A percentile compares a stretch with the other conserved stretches of the same genome.
These are phyloP conservation scores for Clistopyga incitator DNA, from an alignment of 2,888 invertebrate species.

Conservation along the genomic window DNA sequence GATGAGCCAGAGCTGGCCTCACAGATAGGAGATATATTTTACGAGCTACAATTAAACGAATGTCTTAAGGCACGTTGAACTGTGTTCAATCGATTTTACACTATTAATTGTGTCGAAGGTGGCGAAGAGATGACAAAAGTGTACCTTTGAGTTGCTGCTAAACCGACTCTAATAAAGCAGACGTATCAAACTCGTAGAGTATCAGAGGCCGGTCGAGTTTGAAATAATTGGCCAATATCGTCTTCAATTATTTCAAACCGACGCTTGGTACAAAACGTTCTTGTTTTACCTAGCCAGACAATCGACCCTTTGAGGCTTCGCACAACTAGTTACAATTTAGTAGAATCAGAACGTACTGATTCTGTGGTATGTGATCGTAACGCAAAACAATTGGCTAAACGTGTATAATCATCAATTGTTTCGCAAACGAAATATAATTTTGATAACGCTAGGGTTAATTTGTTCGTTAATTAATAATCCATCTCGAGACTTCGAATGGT, in stretches of 20 bases:
- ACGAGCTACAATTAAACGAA: conserved; percentile 34
- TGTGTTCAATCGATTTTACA: conserved; percentile 27
- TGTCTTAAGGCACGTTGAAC: conserved; percentile 36
- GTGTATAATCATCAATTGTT: conserved; percentile 44
- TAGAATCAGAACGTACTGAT: conserved; percentile 22
- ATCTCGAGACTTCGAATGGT: neutral
- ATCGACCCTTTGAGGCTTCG: conserved; percentile 2
- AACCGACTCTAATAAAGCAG: neutral
- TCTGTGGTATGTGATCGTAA: conserved; percentile 53
- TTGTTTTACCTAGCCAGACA: conserved; percentile 15
- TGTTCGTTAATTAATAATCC: neutral
- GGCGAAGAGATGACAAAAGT: neutral
- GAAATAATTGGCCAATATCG: conserved; percentile 62
- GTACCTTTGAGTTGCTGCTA: neutral
- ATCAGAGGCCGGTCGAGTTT: conserved; percentile 22
- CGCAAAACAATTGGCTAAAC: conserved; percentile 56
- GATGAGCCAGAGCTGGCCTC: conserved; percentile 18
- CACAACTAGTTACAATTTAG: conserved; percentile 12
- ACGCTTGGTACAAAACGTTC: conserved; percentile 23
- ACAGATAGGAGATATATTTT: conserved; percentile 21
- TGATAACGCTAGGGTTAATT: conserved; percentile 25
- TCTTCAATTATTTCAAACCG: conserved; percentile 62
- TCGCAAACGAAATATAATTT: conserved; percentile 35
- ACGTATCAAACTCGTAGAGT: conserved; percentile 3
- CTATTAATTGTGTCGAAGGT: neutral